Conservation (phyloP, 2,113 vertebrate genomes). For the Channa argus region DNA sequence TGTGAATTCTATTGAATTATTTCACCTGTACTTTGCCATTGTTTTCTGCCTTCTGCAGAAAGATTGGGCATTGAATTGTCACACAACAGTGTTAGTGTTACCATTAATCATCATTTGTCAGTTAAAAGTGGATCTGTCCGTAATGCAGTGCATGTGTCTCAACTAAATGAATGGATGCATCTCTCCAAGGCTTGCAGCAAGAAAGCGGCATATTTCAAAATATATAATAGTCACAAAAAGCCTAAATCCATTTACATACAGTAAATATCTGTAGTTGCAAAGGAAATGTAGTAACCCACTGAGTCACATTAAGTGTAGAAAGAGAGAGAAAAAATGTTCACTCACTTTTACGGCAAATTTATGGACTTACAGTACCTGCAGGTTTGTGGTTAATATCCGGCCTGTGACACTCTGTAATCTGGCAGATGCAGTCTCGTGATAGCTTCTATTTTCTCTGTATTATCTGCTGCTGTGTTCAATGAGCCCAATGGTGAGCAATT, state of each 20-base stretch:
- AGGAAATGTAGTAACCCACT: not conserved
- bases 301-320: not conserved
- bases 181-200: not conserved
- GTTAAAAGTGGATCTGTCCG: conserved; percentile 1
- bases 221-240: not conserved
- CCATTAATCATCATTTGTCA: not conserved
- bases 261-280: not conserved
- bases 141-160: not conserved
- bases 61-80: conserved; percentile 11
- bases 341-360: conserved; percentile 12
- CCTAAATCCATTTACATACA: not conserved
- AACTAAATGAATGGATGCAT: not conserved
- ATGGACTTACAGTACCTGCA: not conserved
- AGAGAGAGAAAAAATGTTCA: not conserved
- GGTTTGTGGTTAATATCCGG: conserved; percentile 10
- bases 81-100: not conserved
- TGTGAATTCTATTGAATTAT: not conserved
- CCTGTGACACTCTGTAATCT: conserved; percentile 44
- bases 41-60: too few species aligned
- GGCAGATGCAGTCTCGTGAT: conserved; percentile 21
- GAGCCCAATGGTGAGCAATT: conserved; percentile 36
- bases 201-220: not conserved
- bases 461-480: conserved; percentile 35
- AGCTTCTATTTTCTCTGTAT: conserved; percentile 40
- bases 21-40: too few species aligned